Evolutionary conservation across 2,113 vertebrate genomes (phyloP).

Genomic region (Corythornis madagascariensis): DNA sequence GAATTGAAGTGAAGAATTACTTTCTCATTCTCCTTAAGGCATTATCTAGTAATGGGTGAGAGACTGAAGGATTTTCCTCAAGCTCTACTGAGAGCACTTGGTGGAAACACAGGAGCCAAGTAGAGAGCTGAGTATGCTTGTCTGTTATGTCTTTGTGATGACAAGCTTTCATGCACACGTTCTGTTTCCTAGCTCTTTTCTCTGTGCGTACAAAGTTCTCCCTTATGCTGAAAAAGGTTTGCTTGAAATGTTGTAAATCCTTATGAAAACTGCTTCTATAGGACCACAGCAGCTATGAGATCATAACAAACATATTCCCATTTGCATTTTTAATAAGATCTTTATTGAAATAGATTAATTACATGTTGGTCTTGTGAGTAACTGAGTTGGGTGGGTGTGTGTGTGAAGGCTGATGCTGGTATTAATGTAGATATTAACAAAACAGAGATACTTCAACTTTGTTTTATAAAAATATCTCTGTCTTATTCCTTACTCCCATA

Average conservation of each 20-base stretch:
- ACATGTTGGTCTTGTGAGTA: background rate
- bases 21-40: background rate
- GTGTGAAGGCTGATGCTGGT: background rate
- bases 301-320: background rate
- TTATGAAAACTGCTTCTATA: background rate
- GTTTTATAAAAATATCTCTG: background rate
- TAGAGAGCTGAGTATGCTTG: background rate
- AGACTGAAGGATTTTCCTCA: background rate
- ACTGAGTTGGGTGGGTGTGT: background rate
- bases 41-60: background rate
- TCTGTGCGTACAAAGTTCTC: background rate
- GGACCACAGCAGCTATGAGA: background rate
- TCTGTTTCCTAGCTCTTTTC: background rate
- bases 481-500: fast-evolving
- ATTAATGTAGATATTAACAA: background rate
- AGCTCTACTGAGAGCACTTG: background rate
- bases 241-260: background rate
- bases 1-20: background rate
- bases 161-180: background rate
- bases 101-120: background rate
- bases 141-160: background rate
- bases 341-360: background rate
- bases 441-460: background rate
- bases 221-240: background rate
- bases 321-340: background rate